phyloP scores from a whole-genome alignment of 2,888 invertebrate species.

The Andrena haemorrhoa region DNA sequence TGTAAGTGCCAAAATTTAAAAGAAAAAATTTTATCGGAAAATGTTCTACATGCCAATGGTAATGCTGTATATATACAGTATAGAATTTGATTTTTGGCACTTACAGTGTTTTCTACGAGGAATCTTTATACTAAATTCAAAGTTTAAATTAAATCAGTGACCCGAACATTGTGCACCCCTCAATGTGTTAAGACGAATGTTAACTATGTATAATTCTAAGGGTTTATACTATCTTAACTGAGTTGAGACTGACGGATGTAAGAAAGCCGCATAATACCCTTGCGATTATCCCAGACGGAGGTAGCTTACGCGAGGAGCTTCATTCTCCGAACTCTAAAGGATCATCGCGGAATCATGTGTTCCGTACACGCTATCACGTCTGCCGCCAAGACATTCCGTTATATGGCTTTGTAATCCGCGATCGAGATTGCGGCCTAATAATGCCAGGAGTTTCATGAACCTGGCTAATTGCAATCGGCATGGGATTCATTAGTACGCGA shows the following conservation, averaged over 20 bases:
- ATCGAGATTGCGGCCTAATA: not conserved
- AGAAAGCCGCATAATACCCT: not conserved
- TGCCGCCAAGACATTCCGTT: not conserved
- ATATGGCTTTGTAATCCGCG: not conserved
- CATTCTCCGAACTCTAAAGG: slow-evolving; percentile 1
- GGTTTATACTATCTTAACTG: not conserved
- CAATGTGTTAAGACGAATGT: no score
- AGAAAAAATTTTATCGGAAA: no score
- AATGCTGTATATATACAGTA: no score
- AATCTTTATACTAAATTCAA: no score
- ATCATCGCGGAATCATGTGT: slow-evolving; percentile 3
- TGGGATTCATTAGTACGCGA: not conserved
- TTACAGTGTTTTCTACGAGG: no score
- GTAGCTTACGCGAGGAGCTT: slow-evolving; percentile 4
- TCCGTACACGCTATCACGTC: no score
- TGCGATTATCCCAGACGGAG: slow-evolving; percentile 16
- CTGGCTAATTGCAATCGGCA: not conserved
- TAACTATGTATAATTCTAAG: not conserved
- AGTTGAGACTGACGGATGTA: not conserved
- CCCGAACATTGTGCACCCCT: no score
- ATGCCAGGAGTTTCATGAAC: slow-evolving; percentile 8
- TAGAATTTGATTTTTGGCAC: no score
- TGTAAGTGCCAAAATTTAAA: no score
- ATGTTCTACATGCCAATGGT: no score
- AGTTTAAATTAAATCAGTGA: no score